Evolutionary conservation across 2,888 invertebrate species (phyloP).

Genomic region (Cheilosia vernalis): DNA sequence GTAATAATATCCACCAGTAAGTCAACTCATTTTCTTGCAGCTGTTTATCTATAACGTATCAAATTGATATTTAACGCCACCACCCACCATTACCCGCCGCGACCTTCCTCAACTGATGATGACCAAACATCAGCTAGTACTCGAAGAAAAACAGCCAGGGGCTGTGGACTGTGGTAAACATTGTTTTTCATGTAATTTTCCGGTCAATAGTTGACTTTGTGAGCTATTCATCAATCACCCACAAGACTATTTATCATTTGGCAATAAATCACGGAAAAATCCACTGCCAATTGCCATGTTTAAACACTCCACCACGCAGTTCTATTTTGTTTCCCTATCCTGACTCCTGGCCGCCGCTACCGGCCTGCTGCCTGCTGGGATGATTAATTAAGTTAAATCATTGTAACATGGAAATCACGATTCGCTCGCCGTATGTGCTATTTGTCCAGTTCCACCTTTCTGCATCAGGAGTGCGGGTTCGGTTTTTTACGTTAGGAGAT

Average conservation of each 20-base stretch:
- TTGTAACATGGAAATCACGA: slow-evolving; percentile 47
- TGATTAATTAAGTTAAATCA: slow-evolving; percentile 70
- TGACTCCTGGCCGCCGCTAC: background rate
- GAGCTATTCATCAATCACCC: slow-evolving; percentile 68
- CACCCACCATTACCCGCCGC: background rate
- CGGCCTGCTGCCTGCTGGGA: slow-evolving; percentile 13
- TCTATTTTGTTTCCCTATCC: slow-evolving; percentile 25
- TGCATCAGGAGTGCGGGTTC: background rate
- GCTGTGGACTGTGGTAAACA: slow-evolving; percentile 9
- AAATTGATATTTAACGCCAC: slow-evolving; percentile 62
- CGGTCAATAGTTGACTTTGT: slow-evolving; percentile 58
- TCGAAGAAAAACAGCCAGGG: slow-evolving; percentile 4
- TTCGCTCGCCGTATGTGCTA: slow-evolving; percentile 42
- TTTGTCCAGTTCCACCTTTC: slow-evolving; percentile 43
- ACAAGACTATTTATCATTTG: slow-evolving; percentile 58
- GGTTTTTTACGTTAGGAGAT: background rate
- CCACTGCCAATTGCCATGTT: slow-evolving; percentile 73
- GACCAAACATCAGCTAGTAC: background rate
- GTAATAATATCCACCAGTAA: too few relatives aligned
- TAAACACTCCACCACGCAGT: slow-evolving; percentile 56
- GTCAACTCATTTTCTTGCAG: too few relatives aligned
- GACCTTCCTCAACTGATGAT: background rate
- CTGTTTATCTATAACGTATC: slow-evolving; percentile 12
- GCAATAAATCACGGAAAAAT: slow-evolving; percentile 70
- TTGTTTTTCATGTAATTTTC: slow-evolving; percentile 47